A percentile compares a stretch with the other conserved stretches of the same genome.
phyloP scores from a whole-genome alignment of 2,888 invertebrate species.

The Pandemis cinnamomeana region DNA sequence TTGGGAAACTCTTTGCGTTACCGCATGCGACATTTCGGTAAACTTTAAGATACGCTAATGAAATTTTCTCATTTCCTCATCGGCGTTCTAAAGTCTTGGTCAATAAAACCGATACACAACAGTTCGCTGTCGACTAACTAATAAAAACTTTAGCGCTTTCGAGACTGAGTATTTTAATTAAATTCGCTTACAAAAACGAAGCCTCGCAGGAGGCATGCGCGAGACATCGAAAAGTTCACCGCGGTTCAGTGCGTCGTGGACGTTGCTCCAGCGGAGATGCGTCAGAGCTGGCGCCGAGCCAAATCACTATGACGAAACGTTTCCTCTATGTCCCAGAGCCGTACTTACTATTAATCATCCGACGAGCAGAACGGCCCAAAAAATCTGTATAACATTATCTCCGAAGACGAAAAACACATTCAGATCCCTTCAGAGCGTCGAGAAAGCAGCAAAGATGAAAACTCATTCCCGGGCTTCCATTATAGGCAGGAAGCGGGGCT shows the following conservation, averaged over 20 bases:
- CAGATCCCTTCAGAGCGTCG: slow-evolving; percentile 43
- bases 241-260: slow-evolving; percentile 52
- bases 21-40: slow-evolving; percentile 81
- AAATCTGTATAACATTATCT: slow-evolving; percentile 26
- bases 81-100: neutral
- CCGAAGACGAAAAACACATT: slow-evolving; percentile 19
- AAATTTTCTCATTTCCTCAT: slow-evolving; percentile 6
- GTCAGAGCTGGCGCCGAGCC: slow-evolving; percentile 62
- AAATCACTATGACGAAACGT: slow-evolving; percentile 62
- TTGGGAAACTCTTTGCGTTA: slow-evolving; percentile 66
- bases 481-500: slow-evolving; percentile 60
- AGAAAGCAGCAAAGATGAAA: slow-evolving; percentile 60
- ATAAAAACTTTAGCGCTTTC: neutral
- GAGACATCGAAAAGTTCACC: slow-evolving; percentile 57
- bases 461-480: slow-evolving; percentile 61
- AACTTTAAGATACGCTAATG: slow-evolving; percentile 50
- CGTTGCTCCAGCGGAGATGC: slow-evolving; percentile 44
- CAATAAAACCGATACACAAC: neutral
- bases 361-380: slow-evolving; percentile 25
- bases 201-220: slow-evolving; percentile 44
- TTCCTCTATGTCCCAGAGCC: slow-evolving; percentile 44
- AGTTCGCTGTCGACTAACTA: neutral
- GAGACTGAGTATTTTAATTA: neutral
- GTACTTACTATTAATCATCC: slow-evolving; percentile 35
- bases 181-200: slow-evolving; percentile 4